Evolutionary conservation across 2,888 invertebrate genomes (phyloP), one percentile per base, ranked within the genome.

Genomic region (Clunio marinus): DNA sequence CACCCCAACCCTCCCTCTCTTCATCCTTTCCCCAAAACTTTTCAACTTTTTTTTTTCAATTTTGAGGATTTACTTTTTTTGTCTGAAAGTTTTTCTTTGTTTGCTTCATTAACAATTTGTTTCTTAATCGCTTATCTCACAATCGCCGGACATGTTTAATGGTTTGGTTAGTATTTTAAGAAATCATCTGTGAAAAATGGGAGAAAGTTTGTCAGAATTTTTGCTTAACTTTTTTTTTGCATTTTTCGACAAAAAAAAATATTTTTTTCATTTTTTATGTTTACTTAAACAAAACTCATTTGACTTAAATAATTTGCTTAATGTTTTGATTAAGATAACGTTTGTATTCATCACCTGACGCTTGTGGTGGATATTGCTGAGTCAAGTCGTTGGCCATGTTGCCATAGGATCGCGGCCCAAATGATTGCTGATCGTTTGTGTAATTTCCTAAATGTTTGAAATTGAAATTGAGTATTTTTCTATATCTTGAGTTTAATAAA

Each of bases 341-440:
- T 35, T 66, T 66, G 22, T 55, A 66, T 28, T 66, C 66, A 55
- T 66, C 66, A 66, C 55, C 55, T 55, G 66, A 45, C 8, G 41
- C 20, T 15, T 60, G 60, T 20, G 57, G 68, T 20, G 57, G 68
- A 58, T 68, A 68, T 41, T 57, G 58, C 37, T 60, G 60, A 25
- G 25, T 27, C 22, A 68, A 20, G 22, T 76, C 80, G n/a, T 71
- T 72, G 73, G 75, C 77, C 74, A 76, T 77, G 15, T 71, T 72
- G 73, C 76, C 77, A 74, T 76, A 77, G 67, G 74, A 75, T 73
- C 81, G 80, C 75, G 80, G 77, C 73, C 71, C 79, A 76, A 80
- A 81, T 79, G 82, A 83, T 75, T 81, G 81, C 82, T 83, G 78
- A 41, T 72, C 71, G 41, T 69, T 71, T 17, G 70, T 55, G 51